Conservation (phyloP, 53 echinoderm and acorn worm genomes). For the Crossaster papposus region DNA sequence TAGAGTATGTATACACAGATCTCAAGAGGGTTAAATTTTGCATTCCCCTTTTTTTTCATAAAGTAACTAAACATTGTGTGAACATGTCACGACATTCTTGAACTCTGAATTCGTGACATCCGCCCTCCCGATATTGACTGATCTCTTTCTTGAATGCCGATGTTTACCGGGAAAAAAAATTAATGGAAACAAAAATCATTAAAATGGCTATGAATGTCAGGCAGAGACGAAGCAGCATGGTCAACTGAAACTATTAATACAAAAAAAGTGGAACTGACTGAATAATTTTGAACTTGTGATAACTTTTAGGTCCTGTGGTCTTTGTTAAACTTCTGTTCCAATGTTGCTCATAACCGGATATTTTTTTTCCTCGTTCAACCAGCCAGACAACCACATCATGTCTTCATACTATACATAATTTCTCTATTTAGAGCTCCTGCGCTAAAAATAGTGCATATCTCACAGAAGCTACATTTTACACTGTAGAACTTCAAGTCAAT, state of each 20-base stretch:
- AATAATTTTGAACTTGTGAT: background rate
- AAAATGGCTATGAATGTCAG: background rate
- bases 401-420: too few relatives aligned
- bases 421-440: too few relatives aligned
- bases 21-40: background rate
- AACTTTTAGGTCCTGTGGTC: background rate
- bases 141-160: constrained; percentile 2
- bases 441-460: too few relatives aligned
- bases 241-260: background rate
- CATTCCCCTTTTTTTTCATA: background rate
- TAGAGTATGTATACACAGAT: background rate
- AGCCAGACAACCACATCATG: too few relatives aligned
- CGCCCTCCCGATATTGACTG: background rate
- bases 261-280: background rate
- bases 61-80: constrained; percentile 29
- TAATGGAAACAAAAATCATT: background rate
- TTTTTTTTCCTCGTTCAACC: too few relatives aligned
- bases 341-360: too few relatives aligned
- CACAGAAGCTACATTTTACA: too few relatives aligned
- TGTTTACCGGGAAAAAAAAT: background rate
- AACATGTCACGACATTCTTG: constrained; percentile 45
- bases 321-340: too few relatives aligned
- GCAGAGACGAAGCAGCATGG: background rate
- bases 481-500: too few relatives aligned
- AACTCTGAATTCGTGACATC: constrained; percentile 17